Percentiles rank a stretch among this genome's conserved stretches.
These are phyloP conservation scores for Horisme vitalbata DNA, from an alignment of 2,888 invertebrate species.

Conservation along the genomic window DNA sequence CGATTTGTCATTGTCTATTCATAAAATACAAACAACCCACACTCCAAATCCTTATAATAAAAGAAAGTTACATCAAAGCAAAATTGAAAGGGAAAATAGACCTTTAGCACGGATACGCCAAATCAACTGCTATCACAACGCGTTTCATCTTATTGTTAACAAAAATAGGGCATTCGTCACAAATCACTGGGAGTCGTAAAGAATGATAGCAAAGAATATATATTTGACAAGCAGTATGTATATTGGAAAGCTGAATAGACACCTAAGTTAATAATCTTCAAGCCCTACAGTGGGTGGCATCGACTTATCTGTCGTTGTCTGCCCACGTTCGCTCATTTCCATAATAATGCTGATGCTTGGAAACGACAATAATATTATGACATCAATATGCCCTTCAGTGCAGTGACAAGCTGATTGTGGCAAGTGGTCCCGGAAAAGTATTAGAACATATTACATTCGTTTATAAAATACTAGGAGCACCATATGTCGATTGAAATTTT, in stretches of 20 bases:
- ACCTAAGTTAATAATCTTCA: too few relatives aligned
- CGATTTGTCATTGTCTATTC: neutral
- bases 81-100: constrained; percentile 20
- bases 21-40: constrained; percentile 13
- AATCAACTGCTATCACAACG: constrained; percentile 20
- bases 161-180: constrained; percentile 41
- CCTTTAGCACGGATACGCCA: constrained; percentile 15
- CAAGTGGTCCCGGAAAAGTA: too few relatives aligned
- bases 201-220: constrained; percentile 34
- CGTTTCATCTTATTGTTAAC: constrained; percentile 27
- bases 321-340: too few relatives aligned
- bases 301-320: too few relatives aligned
- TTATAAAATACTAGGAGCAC: too few relatives aligned
- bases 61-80: constrained; percentile 11
- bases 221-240: constrained; percentile 19
- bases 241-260: neutral
- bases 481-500: too few relatives aligned
- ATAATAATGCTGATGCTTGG: too few relatives aligned
- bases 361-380: too few relatives aligned
- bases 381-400: too few relatives aligned
- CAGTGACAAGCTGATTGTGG: too few relatives aligned
- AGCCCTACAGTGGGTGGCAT: too few relatives aligned
- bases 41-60: constrained; percentile 15
- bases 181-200: constrained; percentile 57
- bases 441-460: too few relatives aligned